Evolutionary conservation across 2,888 invertebrate species (phyloP).

Genomic region (Lasiommata megera): DNA sequence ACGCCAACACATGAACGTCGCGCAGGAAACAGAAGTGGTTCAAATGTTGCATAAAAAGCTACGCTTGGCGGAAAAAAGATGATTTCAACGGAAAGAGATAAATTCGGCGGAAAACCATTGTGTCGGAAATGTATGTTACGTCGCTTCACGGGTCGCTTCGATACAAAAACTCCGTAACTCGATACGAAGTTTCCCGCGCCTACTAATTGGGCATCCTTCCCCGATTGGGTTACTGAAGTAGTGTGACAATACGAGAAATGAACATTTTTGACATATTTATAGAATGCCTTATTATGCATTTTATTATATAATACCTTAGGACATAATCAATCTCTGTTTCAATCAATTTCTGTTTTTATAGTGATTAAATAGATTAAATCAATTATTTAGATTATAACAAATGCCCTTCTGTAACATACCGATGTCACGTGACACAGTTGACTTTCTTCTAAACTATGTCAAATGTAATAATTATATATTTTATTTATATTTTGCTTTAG

Average conservation of each 20-base stretch:
- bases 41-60: conserved; percentile 28
- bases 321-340: no score
- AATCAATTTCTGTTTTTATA: no score
- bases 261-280: no score
- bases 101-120: conserved; percentile 36
- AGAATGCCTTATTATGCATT: no score
- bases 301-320: no score
- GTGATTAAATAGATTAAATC: no score
- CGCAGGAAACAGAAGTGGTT: conserved; percentile 24
- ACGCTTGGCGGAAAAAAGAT: conserved; percentile 27
- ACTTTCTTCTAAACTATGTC: no score
- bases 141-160: conserved; percentile 29
- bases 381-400: no score
- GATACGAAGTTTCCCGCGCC: conserved; percentile 58
- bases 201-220: conserved; percentile 63
- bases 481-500: no score
- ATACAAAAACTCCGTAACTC: conserved; percentile 61
- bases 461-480: no score
- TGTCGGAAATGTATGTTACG: conserved; percentile 31
- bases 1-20: neutral
- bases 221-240: conserved; percentile 58
- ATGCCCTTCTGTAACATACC: no score
- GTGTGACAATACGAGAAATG: conserved; percentile 43
- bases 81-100: conserved; percentile 12
- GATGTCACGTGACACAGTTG: no score